These are phyloP conservation scores for Phylloscopus collybita DNA, from an alignment of 2,797 vertebrate species.

Conservation along the genomic window DNA sequence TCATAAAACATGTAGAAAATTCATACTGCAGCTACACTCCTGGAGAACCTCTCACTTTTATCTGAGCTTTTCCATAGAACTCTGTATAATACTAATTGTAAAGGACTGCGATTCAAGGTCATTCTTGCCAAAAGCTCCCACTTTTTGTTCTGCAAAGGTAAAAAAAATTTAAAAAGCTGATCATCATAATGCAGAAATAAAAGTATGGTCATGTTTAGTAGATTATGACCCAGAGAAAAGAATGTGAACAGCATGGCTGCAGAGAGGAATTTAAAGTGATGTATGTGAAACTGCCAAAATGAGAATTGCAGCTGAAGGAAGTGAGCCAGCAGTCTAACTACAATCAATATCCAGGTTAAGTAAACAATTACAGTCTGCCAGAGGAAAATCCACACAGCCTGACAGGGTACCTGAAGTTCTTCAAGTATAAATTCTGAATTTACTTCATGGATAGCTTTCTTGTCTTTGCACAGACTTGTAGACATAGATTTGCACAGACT, in stretches of 20 bases:
- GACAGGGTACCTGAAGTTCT: background rate
- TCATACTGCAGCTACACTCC: background rate
- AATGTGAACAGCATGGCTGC: background rate
- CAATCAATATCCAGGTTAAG: conserved; percentile 59
- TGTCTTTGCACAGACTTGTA: background rate
- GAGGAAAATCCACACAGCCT: conserved; percentile 19
- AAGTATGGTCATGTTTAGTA: background rate
- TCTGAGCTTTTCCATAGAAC: background rate
- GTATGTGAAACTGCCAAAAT: background rate
- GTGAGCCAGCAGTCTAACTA: conserved; percentile 3
- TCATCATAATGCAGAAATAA: background rate
- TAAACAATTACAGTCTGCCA: conserved; percentile 39
- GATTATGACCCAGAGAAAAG: background rate
- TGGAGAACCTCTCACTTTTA: background rate
- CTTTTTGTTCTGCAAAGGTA: background rate
- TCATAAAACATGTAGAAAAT: background rate
- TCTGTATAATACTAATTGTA: background rate
- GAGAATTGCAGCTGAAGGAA: conserved; percentile 19
- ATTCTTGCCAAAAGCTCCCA: background rate
- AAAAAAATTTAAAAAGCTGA: background rate
- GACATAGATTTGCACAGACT: background rate
- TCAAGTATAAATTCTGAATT: conserved; percentile 18
- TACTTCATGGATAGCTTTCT: background rate
- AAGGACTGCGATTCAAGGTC: background rate
- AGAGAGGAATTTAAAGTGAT: conserved; percentile 4